These are phyloP conservation scores for Nothura maculosa DNA, from an alignment of 2,797 vertebrate species.

Conservation along the genomic window DNA sequence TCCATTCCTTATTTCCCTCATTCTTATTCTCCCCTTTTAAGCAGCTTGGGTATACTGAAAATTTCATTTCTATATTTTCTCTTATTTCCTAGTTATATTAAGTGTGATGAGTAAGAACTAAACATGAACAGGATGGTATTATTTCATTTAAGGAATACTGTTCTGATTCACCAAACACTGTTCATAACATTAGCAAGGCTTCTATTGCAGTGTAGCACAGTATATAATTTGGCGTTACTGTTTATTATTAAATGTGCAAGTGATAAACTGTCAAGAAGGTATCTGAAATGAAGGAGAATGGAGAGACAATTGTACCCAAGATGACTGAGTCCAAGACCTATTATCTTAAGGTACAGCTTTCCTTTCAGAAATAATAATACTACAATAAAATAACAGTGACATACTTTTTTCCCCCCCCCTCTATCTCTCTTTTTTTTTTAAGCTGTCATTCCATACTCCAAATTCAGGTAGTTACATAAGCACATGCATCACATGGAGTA, in stretches of 20 bases:
- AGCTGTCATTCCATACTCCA: background rate
- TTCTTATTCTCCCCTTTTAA: background rate
- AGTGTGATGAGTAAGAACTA: background rate
- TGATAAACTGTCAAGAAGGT: background rate
- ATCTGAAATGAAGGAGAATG: background rate
- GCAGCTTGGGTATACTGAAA: background rate
- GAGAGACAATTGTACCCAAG: background rate
- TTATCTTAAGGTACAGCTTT: background rate
- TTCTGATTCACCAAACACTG: background rate
- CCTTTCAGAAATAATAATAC: background rate
- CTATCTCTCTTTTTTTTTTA: background rate
- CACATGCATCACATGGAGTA: background rate
- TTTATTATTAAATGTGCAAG: background rate
- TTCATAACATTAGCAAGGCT: background rate
- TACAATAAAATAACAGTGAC: background rate
- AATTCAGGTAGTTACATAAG: background rate
- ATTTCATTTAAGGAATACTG: background rate
- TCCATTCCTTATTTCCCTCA: background rate
- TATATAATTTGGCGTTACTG: background rate
- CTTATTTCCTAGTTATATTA: slow-evolving; percentile 7
- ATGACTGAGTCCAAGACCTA: background rate
- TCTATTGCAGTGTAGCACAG: background rate
- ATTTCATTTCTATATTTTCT: background rate
- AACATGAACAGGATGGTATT: background rate
- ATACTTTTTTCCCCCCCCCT: background rate